Base-by-base conservation (phyloP, 2,113 vertebrate genomes). In the Pholis gunnellus region DNA sequence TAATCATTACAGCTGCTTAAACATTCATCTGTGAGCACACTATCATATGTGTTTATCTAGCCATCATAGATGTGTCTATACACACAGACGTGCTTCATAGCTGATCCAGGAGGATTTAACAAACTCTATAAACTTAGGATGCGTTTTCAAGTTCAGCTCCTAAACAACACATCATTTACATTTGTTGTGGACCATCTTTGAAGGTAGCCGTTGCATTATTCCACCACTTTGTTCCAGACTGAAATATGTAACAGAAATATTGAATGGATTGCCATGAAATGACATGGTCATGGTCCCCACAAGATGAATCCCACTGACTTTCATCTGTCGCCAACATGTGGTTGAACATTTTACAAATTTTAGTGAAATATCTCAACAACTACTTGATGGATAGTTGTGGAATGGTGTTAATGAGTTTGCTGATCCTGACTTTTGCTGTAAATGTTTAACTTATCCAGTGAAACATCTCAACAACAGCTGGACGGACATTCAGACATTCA, bases 1-100 rank as follows among this genome's bases (percentile, higher is more conserved):
- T 72, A 76, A 89, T 84, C 27, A 76, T 63, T 74, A 87, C 87
- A 87, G 80, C 82, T 85, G 82, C 86, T 87, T 82, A 56, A 78
- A 90, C 84, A 88, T 77, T 78, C 17, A 84, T 68, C 78, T 42
- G 14, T 6, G 22, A 82, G n/a, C 36, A 25, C 40, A 1, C 50
- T 5, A 60, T n/a, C 22, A 46, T 31, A 60, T 5, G 17, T 54
- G 44, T 46, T 46, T 15, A 50, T 46, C 52, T 11, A 75, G 78
- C 61, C 25, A 13, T 60, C 14, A 29, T 20, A 48, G 9, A 9
- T 29, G 15, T 29, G 13, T 46, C 42, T 20, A 18, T 40, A 64
- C 50, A 59, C 7, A 54, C 42, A 70, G n/a, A 56, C 54, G 25
- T 60, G 5, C 44, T n/a, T 75, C 4, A 36, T 2, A 0, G 15